Conservation (phyloP, 1,140 invertebrate genomes). For the Planococcus citri region DNA sequence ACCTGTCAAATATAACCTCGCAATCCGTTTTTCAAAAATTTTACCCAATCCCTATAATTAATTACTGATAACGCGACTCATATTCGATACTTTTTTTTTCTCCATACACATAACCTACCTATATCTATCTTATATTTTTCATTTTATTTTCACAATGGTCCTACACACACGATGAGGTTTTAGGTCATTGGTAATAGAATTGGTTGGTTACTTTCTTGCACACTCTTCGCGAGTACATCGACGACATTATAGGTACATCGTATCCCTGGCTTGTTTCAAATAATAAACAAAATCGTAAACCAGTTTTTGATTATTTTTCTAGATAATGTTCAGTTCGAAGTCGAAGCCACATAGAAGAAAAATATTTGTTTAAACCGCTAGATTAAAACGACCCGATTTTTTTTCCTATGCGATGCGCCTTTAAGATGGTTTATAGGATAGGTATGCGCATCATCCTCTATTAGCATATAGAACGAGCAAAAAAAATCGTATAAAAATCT, state of each 20-base stretch:
- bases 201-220: background rate
- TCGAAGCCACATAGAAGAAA: background rate
- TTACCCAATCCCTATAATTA: conserved; percentile 9
- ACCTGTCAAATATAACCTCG: conserved; percentile 13
- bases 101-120: too few relatives aligned
- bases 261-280: background rate
- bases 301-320: background rate
- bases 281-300: background rate
- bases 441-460: too few relatives aligned
- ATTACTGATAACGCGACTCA: conserved; percentile 5
- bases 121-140: background rate
- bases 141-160: background rate
- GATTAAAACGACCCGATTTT: background rate
- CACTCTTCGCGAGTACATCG: background rate
- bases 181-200: background rate
- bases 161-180: background rate
- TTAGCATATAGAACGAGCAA: too few relatives aligned
- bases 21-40: conserved; percentile 9
- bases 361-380: background rate
- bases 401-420: background rate
- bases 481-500: too few relatives aligned
- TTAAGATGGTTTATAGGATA: too few relatives aligned
- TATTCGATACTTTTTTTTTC: background rate
- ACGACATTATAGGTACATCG: background rate
- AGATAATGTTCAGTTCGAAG: background rate